Conservation (phyloP, 2,797 vertebrate genomes). For the Phrynocephalus forsythii region DNA sequence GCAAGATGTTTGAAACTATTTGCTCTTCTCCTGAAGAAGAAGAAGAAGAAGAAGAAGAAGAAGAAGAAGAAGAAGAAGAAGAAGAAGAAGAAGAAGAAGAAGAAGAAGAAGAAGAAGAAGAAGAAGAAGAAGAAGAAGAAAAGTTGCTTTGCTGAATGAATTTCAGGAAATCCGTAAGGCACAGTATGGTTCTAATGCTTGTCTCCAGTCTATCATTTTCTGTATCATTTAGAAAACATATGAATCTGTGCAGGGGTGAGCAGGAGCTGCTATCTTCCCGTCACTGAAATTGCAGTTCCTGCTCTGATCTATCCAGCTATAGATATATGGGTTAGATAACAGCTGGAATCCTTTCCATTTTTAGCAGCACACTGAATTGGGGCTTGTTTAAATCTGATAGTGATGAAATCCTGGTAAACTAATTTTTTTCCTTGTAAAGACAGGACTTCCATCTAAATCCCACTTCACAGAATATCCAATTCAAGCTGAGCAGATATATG, state of each 20-base stretch:
- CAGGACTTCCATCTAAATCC: slow-evolving; percentile 50
- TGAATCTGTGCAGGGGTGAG: slow-evolving; percentile 31
- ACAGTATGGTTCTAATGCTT: not conserved
- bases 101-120: too few species aligned
- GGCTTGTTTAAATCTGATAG: slow-evolving; percentile 48
- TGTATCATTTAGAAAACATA: slow-evolving; percentile 27
- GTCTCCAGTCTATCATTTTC: slow-evolving; percentile 20
- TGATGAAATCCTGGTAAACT: slow-evolving; percentile 48
- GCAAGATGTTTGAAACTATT: too few species aligned
- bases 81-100: not conserved
- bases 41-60: not conserved
- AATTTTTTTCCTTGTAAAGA: slow-evolving; percentile 25
- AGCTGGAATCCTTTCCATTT: slow-evolving; percentile 49
- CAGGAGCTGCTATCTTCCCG: slow-evolving; percentile 29
- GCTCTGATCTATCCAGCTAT: not conserved
- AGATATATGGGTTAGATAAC: slow-evolving; percentile 39
- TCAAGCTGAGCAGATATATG: slow-evolving; percentile 50
- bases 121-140: too few species aligned
- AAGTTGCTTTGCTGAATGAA: not conserved
- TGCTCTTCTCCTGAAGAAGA: not conserved
- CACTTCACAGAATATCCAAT: slow-evolving; percentile 56
- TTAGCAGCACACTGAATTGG: slow-evolving; percentile 28
- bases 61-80: too few species aligned
- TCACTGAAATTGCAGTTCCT: slow-evolving; percentile 22
- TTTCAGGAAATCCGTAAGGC: slow-evolving; percentile 17